A percentile compares a stretch with the other conserved stretches of the same genome.
Evolutionary conservation across 2,797 vertebrate species (phyloP).

Genomic region (Simalia tracyae): DNA sequence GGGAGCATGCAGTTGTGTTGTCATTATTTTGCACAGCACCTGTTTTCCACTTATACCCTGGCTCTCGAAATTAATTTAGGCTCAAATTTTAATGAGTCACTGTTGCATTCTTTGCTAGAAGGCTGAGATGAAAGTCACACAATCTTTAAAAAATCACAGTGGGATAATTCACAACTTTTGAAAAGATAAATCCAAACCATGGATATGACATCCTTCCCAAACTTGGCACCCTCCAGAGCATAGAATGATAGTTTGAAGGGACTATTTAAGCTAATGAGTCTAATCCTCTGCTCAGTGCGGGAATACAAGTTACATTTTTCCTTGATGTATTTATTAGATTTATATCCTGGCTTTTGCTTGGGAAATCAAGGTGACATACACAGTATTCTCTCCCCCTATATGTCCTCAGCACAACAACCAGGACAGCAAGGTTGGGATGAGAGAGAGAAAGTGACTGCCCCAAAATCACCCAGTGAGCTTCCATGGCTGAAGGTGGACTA

Average conservation of each 20-base stretch:
- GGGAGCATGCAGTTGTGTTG: background rate
- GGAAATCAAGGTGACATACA: background rate
- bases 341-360: background rate
- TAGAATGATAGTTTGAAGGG: background rate
- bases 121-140: background rate
- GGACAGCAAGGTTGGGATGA: background rate
- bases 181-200: background rate
- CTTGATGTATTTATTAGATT: background rate
- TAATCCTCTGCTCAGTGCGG: background rate
- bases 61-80: constrained; percentile 24
- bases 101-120: background rate
- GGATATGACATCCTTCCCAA: background rate
- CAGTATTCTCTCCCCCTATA: background rate
- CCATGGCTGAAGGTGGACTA: background rate
- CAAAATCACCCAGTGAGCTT: background rate
- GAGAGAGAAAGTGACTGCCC: background rate
- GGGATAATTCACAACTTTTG: background rate
- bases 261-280: background rate
- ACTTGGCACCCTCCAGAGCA: background rate
- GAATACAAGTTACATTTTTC: background rate
- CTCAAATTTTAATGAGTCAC: constrained; percentile 20
- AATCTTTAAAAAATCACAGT: background rate
- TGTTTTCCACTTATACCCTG: background rate
- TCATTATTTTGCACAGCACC: background rate
- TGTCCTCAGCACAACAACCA: background rate